Evolutionary conservation across 2,797 vertebrate species (phyloP), one percentile per base, ranked within the genome.

Genomic region (Apogon talboti): DNA sequence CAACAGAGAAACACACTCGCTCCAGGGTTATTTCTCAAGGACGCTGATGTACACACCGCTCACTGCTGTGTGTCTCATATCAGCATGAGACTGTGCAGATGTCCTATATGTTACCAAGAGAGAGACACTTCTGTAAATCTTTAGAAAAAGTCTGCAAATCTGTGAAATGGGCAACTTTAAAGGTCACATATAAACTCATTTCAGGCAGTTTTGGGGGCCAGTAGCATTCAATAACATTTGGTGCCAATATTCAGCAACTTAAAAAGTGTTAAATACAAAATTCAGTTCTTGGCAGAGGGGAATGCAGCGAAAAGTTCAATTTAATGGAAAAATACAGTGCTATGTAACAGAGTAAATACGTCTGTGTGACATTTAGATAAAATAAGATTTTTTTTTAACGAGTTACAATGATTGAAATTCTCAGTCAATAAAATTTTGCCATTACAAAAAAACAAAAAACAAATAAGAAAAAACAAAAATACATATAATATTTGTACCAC

Each of bases 21-120:
- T 62, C 64, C 64, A 67, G 66, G 76, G 56, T 83, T 52, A 44
- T 70, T 82, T 79, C 59, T 83, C 68, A 86, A 85, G 84, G 82
- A 85, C 79, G 9, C 52, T 15, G 52, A 44, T 30, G 0, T 37
- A 16, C 55, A 38, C 11, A 7, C 19, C 5, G 2, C 63, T 48
- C 52, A 19, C 15, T 24, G 59, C 46, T 35, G 4, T 59, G 35
- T 70, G 73, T 56, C 77, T 68, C 71, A 0, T 12, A n/a, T 63
- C 48, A 40, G 64, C 41, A 2, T 19, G 57, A 71, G 35, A 52
- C 21, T 15, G 19, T 50, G 1, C 41, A 50, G 62, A 69, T 52
- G 59, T 57, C 61, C 48, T 13, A 6, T 24, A 21, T 8, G 15
- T 59, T 16, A 45, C 19, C 40, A 6, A 24, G 59, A 33, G 15